phyloP scores from a whole-genome alignment of 1,140 invertebrate species.

The Hypsibius dujardini region DNA sequence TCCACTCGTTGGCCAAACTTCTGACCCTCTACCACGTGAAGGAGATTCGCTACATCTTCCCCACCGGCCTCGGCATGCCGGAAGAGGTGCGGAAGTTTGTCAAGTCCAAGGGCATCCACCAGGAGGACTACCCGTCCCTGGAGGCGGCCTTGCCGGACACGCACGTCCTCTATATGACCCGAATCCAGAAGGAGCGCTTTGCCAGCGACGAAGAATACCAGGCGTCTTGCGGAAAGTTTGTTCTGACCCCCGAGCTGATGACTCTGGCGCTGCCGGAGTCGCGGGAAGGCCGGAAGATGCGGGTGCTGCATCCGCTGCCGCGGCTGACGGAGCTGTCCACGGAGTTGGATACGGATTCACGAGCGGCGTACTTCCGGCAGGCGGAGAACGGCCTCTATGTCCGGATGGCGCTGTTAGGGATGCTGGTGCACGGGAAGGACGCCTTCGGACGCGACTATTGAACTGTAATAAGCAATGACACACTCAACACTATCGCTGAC shows the following conservation, averaged over 20 bases:
- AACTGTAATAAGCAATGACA: no score
- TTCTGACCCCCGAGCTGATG: slow-evolving; percentile 87
- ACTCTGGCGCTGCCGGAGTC: slow-evolving; percentile 58
- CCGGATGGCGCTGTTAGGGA: slow-evolving; percentile 83
- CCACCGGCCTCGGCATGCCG: slow-evolving; percentile 71
- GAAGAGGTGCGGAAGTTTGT: slow-evolving; percentile 61
- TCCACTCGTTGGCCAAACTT: slow-evolving; percentile 80
- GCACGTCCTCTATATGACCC: slow-evolving; percentile 93
- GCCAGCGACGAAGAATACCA: slow-evolving; percentile 62
- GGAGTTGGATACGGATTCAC: slow-evolving; percentile 81
- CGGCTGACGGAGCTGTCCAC: slow-evolving; percentile 32
- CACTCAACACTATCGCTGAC: no score
- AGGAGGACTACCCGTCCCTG: slow-evolving; percentile 47
- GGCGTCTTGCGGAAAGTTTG: slow-evolving; percentile 61
- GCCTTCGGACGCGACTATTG: neutral
- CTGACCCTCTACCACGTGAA: slow-evolving; percentile 69
- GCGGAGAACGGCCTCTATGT: slow-evolving; percentile 94
- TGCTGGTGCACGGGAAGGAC: slow-evolving; percentile 46
- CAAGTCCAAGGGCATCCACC: slow-evolving; percentile 47
- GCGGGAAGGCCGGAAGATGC: slow-evolving; percentile 45
- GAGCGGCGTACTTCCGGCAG: slow-evolving; percentile 95
- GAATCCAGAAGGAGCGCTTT: slow-evolving; percentile 90
- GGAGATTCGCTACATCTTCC: slow-evolving; percentile 70
- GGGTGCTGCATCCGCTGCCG: slow-evolving; percentile 93
- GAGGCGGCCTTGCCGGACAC: slow-evolving; percentile 73